A percentile compares a stretch with the other conserved stretches of the same genome.
Conservation (phyloP, 2,113 vertebrate genomes). For the Pedionomus torquatus region DNA sequence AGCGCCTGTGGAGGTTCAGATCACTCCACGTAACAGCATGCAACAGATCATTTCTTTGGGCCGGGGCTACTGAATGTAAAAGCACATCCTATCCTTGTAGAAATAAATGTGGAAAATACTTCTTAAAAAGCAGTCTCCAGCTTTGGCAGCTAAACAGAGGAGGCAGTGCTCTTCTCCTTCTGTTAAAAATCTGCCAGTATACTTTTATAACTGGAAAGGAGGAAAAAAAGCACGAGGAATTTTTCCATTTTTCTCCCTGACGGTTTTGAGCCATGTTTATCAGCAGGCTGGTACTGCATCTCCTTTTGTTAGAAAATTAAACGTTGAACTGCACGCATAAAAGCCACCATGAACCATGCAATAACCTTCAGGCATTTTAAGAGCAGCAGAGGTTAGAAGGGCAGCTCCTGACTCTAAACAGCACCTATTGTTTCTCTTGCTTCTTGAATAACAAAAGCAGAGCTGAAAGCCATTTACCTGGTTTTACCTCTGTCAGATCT, state of each 20-base stretch:
- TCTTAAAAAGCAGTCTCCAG: background rate
- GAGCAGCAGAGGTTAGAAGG: slow-evolving; percentile 78
- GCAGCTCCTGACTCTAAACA: slow-evolving; percentile 75
- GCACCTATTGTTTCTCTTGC: slow-evolving; percentile 75
- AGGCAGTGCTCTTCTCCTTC: background rate
- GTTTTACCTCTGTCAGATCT: slow-evolving; percentile 67
- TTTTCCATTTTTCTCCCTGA: background rate
- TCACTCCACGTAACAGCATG: background rate
- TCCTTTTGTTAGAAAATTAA: slow-evolving; percentile 54
- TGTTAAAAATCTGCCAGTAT: background rate
- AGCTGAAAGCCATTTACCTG: slow-evolving; percentile 79
- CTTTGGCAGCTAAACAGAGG: background rate
- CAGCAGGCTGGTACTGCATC: background rate
- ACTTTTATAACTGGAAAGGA: background rate
- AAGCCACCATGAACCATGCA: slow-evolving; percentile 58
- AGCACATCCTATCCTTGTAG: background rate
- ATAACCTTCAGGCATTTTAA: slow-evolving; percentile 76
- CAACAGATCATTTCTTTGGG: background rate
- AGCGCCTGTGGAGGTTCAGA: background rate
- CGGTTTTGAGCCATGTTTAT: background rate
- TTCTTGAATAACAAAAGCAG: slow-evolving; percentile 73
- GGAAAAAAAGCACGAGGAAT: background rate
- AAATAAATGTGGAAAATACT: background rate
- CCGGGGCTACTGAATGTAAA: background rate
- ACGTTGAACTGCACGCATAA: slow-evolving; percentile 69